Evolutionary conservation across 2,797 vertebrate species (phyloP).

Genomic region (Coregonus suidteri): DNA sequence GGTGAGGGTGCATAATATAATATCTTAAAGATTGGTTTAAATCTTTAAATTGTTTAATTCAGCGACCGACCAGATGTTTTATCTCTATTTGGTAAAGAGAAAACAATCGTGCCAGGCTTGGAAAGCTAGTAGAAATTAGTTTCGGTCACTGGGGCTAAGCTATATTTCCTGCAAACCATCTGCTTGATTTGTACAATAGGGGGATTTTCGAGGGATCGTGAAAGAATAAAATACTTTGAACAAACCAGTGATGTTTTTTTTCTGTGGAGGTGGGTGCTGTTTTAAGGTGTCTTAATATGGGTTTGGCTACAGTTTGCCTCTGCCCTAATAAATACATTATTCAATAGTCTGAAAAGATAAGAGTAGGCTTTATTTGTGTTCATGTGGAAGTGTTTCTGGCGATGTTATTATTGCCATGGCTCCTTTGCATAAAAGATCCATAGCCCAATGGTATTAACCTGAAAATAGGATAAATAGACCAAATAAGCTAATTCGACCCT

Average conservation of each 20-base stretch:
- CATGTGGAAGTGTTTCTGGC: neutral
- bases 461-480: neutral
- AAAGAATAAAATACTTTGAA: constrained; percentile 79
- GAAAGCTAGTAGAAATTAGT: constrained; percentile 96
- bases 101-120: constrained; percentile 88
- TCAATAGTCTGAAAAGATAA: neutral
- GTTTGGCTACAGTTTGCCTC: constrained; percentile 24
- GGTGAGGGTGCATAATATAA: constrained; percentile 78
- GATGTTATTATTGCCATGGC: neutral
- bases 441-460: neutral
- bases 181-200: constrained; percentile 97
- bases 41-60: constrained; percentile 81
- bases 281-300: constrained; percentile 77
- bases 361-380: neutral
- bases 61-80: constrained; percentile 89
- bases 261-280: constrained; percentile 76
- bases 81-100: constrained; percentile 90
- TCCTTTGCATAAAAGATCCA: neutral
- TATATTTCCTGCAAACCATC: constrained; percentile 97
- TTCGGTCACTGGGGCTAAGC: constrained; percentile 91
- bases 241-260: constrained; percentile 69
- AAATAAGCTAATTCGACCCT: neutral
- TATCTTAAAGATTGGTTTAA: constrained; percentile 84
- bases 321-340: neutral
- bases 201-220: constrained; percentile 85